Evolutionary conservation across 2,888 invertebrate species (phyloP), one percentile per base, ranked within the genome.

Genomic region (Cephus pulcher): DNA sequence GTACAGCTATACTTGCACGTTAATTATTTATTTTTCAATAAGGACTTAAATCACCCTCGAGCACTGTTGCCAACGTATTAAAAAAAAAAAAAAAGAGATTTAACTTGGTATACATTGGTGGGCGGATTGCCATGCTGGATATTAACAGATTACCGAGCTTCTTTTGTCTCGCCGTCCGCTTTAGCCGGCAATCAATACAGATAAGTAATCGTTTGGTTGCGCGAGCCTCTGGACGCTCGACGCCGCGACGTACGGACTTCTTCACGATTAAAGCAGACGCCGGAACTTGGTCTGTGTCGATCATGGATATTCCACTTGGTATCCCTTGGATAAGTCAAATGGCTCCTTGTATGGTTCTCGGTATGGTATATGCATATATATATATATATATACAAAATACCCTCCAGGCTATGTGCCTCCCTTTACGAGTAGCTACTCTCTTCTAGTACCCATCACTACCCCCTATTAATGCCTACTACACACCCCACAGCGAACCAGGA

Each of bases 181-280:
- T 74, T 74, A 74, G 30, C 69, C 40, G 69, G 74, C 74, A 77
- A 77, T 69, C 74, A 69, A 77, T 69, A 74, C 74, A 74, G 74
- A 74, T 75, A 75, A 75, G 74, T 77, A 75, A 77, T 73, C 74
- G 74, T 77, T 77, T 75, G 69, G 74, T 75, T 77, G 74, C 77
- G 73, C 69, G 74, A 74, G 56, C 56, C 23, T 23, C 56, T 56
- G 56, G 56, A 56, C 23, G 56, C 56, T 56, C 56, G 23, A 56
- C 56, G 56, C 9, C 56, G 56, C 23, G 56, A 56, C 56, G 76
- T 56, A 76, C 33, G 73, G 33, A 76, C 30, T 73, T 56, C 56
- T 9, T 23, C 56, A 1, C 56, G 23, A 56, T 56, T 56, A 23
- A 56, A 56, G 1, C 23, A 23, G 56, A 56, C 23, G 56, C 9